Evolutionary conservation across 1,140 invertebrate genomes (phyloP).

Genomic region (Drosophila lini): DNA sequence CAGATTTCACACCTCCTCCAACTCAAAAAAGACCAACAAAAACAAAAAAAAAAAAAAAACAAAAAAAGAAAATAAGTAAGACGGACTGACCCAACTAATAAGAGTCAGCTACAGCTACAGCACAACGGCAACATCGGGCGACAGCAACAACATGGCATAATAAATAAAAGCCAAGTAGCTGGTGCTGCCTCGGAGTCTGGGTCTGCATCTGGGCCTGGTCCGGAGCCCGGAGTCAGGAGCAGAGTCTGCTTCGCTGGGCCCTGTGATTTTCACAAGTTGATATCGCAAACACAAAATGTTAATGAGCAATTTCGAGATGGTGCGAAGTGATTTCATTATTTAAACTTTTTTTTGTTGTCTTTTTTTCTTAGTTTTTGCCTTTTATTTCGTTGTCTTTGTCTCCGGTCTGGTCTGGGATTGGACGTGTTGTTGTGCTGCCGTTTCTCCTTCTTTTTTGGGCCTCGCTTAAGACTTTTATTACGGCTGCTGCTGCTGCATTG

Average conservation of each 20-base stretch:
- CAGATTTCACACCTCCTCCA: constrained; percentile 66
- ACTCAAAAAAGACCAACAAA: not conserved
- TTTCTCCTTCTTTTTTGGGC: constrained; percentile 11
- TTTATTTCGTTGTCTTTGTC: constrained; percentile 51
- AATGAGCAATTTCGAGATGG: constrained; percentile 85
- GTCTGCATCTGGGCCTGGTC: constrained; percentile 57
- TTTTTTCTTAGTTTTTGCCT: constrained; percentile 59
- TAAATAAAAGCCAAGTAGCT: constrained; percentile 82
- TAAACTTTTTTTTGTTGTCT: constrained; percentile 72
- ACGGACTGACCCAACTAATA: constrained; percentile 78
- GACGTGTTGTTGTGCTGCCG: constrained; percentile 22
- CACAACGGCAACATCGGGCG: constrained; percentile 34
- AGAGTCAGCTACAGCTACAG: constrained; percentile 58
- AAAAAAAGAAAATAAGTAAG: constrained; percentile 28
- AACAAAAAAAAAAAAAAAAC: constrained; percentile 3
- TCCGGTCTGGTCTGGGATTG: constrained; percentile 31
- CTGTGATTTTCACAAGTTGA: constrained; percentile 84
- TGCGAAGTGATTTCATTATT: constrained; percentile 85
- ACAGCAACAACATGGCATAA: constrained; percentile 73
- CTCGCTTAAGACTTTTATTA: constrained; percentile 66
- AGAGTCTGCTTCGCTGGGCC: constrained; percentile 30
- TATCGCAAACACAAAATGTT: constrained; percentile 85
- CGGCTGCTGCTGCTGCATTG: constrained; percentile 56
- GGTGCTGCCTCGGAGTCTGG: constrained; percentile 66
- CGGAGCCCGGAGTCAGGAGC: constrained; percentile 46